phyloP scores from a whole-genome alignment of 2,797 vertebrate species.

The Lagorchestes hirsutus region DNA sequence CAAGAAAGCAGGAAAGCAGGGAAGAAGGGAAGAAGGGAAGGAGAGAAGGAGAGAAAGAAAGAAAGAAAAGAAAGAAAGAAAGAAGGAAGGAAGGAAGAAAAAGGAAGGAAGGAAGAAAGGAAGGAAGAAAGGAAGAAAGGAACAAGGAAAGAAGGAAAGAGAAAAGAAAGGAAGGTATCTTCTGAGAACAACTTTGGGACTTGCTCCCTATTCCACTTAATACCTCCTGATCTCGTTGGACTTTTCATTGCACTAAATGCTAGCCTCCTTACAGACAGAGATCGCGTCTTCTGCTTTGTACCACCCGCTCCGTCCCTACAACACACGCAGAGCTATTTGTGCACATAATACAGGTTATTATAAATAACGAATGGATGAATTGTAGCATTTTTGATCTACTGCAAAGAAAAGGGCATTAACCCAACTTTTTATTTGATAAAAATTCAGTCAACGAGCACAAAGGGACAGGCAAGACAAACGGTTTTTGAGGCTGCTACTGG shows the following conservation, averaged over 20 bases:
- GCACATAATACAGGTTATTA: not conserved
- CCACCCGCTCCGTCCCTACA: not conserved
- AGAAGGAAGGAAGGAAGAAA: no score
- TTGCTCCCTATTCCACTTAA: not conserved
- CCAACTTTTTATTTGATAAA: not conserved
- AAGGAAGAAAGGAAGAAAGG: no score
- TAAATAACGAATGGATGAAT: not conserved
- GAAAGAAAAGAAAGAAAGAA: no score
- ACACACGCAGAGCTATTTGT: not conserved
- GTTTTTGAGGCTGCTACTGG: not conserved
- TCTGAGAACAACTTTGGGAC: not conserved
- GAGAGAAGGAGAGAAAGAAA: no score
- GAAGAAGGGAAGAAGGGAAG: rapidly evolving
- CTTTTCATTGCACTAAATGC: not conserved
- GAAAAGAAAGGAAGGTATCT: not conserved
- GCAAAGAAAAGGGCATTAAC: not conserved
- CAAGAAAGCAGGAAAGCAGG: no score
- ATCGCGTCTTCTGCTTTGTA: not conserved
- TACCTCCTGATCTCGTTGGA: not conserved
- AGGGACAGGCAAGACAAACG: not conserved
- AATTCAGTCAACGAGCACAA: not conserved
- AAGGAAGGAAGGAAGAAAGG: no score
- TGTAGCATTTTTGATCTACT: not conserved
- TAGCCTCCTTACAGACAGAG: not conserved
- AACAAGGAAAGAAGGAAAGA: no score